These are phyloP conservation scores for Esox masquinongy DNA, from an alignment of 2,797 vertebrate genomes.

Conservation along the genomic window DNA sequence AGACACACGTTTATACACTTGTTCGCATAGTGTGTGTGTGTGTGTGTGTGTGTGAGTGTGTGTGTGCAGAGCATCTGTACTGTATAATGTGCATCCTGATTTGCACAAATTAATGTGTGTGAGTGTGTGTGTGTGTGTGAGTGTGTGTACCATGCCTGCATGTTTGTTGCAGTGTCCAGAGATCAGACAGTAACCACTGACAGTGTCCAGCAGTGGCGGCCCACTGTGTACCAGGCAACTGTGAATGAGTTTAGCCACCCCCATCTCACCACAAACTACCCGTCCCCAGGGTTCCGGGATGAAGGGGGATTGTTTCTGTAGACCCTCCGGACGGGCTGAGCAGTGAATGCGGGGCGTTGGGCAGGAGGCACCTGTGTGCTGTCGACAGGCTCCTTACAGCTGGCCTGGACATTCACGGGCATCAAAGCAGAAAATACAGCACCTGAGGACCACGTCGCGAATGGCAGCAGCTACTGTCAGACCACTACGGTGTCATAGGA, in stretches of 20 bases:
- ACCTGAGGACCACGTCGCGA: neutral
- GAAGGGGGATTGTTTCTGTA: neutral
- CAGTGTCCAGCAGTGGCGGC: neutral
- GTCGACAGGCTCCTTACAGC: neutral
- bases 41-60: neutral
- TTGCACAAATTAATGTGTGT: neutral
- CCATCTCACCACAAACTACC: neutral
- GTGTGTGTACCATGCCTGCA: neutral
- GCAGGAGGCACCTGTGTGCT: neutral
- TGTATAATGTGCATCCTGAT: neutral
- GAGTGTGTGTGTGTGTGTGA: too few relatives aligned
- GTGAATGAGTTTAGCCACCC: neutral
- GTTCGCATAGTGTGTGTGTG: neutral
- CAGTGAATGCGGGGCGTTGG: too few relatives aligned
- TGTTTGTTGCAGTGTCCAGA: neutral
- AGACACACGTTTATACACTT: neutral
- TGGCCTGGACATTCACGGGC: neutral
- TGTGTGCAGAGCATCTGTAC: neutral
- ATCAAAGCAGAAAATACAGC: neutral
- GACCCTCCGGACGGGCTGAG: neutral
- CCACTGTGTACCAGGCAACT: neutral
- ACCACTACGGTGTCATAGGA: slow-evolving; percentile 23
- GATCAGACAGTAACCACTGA: neutral
- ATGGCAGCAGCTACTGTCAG: slow-evolving; percentile 17
- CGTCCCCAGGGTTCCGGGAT: neutral